A percentile compares a stretch with the other conserved stretches of the same genome.
Conservation (phyloP, 2,888 invertebrate species). For the Thysanoteuthis rhombus region DNA sequence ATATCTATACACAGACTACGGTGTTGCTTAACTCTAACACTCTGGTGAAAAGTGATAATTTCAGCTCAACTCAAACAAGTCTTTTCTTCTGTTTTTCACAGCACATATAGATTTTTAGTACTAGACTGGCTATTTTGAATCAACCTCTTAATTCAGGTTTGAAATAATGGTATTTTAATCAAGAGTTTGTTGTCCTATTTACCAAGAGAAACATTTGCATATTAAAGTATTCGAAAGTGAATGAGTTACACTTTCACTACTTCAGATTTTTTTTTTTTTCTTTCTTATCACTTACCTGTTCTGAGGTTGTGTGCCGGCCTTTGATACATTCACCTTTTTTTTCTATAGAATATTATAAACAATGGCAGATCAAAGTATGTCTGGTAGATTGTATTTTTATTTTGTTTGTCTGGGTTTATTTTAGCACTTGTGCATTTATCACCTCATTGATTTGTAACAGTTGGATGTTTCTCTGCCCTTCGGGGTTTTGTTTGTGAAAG, state of each 20-base stretch:
- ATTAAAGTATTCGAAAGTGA: background rate
- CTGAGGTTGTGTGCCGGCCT: background rate
- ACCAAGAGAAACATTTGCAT: background rate
- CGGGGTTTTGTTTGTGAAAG: background rate
- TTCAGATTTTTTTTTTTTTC: no score
- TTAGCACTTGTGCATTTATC: background rate
- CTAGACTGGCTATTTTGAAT: no score
- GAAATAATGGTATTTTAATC: no score
- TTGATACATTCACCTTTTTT: background rate
- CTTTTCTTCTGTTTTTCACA: no score
- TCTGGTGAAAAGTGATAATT: no score
- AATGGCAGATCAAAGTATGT: background rate
- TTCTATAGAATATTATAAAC: background rate
- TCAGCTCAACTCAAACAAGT: no score
- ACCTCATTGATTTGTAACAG: background rate
- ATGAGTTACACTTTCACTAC: background rate
- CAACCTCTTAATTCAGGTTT: no score
- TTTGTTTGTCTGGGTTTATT: no score
- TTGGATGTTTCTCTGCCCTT: background rate
- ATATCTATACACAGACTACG: no score
- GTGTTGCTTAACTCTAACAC: no score
- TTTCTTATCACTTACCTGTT: background rate
- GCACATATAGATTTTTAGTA: no score
- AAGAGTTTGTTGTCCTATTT: background rate
- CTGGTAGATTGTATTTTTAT: background rate